phyloP scores from a whole-genome alignment of 2,888 invertebrate genomes.

The Galerucella calmariensis region DNA sequence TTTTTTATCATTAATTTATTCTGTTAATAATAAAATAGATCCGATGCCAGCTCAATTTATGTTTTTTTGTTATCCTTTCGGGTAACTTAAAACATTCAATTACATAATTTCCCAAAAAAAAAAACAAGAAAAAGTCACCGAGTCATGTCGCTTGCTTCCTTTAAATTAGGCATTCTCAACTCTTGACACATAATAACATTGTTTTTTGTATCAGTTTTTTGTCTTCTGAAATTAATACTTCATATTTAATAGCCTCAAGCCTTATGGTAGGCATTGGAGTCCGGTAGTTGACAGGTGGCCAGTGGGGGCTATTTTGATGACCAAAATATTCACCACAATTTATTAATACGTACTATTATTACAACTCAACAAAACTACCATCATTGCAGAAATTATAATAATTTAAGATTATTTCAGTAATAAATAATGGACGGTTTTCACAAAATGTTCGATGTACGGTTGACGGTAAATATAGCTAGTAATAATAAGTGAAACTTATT shows the following conservation, averaged over 20 bases:
- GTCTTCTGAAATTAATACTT: conserved; percentile 29
- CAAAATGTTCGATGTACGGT: background rate
- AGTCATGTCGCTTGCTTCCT: conserved; percentile 22
- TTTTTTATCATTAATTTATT: too few relatives aligned
- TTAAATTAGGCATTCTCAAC: conserved; percentile 22
- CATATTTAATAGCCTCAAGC: conserved; percentile 18
- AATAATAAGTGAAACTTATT: too few relatives aligned
- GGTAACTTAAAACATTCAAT: background rate
- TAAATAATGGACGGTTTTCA: background rate
- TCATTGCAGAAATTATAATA: background rate
- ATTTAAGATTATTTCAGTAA: background rate
- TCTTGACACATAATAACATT: conserved; percentile 7
- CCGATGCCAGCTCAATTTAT: background rate
- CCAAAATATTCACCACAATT: conserved; percentile 14
- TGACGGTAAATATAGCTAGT: background rate
- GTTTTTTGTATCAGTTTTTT: conserved; percentile 25
- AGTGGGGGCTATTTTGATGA: conserved; percentile 16
- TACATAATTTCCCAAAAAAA: conserved; percentile 4
- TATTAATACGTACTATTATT: conserved; percentile 1
- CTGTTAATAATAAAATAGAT: too few relatives aligned
- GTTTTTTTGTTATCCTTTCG: background rate
- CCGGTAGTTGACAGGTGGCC: conserved; percentile 28
- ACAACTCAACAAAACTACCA: conserved; percentile 2
- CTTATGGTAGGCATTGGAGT: conserved; percentile 21
- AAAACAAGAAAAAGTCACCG: conserved; percentile 8